These are phyloP conservation scores for Chymomyza amoena DNA, from an alignment of 2,888 invertebrate species.

Conservation along the genomic window DNA sequence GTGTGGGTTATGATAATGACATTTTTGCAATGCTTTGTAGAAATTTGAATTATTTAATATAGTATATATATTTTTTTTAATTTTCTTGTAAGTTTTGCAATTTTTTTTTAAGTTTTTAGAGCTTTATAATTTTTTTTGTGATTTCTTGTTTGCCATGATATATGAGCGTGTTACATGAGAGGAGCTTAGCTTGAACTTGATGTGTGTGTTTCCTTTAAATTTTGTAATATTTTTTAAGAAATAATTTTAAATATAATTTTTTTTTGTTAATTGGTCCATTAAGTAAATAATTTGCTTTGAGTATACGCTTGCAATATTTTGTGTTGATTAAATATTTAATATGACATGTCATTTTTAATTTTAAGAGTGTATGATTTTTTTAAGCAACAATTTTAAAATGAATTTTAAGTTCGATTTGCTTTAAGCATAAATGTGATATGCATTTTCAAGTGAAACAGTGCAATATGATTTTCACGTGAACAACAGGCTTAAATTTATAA, in stretches of 20 bases:
- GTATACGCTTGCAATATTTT: not conserved
- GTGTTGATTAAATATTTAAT: not conserved
- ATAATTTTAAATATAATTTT: conserved; percentile 24
- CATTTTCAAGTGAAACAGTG: conserved; percentile 27
- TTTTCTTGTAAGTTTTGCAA: not conserved
- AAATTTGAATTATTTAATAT: conserved; percentile 22
- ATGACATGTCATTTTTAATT: not conserved
- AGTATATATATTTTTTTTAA: conserved; percentile 20
- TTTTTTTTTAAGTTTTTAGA: conserved; percentile 8
- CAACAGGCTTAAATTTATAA: not conserved
- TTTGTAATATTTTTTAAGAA: conserved; percentile 11
- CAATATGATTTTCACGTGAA: conserved; percentile 10
- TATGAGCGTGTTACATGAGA: conserved; percentile 49
- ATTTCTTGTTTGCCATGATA: conserved; percentile 52
- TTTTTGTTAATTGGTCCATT: conserved; percentile 55
- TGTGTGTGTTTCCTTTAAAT: conserved; percentile 4
- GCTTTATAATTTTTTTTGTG: conserved; percentile 27
- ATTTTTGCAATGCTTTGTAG: conserved; percentile 23
- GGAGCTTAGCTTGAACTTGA: conserved; percentile 39
- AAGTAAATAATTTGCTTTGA: conserved; percentile 37
- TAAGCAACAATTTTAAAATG: conserved; percentile 11
- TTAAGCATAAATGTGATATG: conserved; percentile 52
- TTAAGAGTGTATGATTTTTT: not conserved
- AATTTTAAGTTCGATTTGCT: conserved; percentile 26
- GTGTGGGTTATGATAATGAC: conserved; percentile 51